Conservation (phyloP, 2,113 vertebrate species). For the Cyanoliseus patagonus region DNA sequence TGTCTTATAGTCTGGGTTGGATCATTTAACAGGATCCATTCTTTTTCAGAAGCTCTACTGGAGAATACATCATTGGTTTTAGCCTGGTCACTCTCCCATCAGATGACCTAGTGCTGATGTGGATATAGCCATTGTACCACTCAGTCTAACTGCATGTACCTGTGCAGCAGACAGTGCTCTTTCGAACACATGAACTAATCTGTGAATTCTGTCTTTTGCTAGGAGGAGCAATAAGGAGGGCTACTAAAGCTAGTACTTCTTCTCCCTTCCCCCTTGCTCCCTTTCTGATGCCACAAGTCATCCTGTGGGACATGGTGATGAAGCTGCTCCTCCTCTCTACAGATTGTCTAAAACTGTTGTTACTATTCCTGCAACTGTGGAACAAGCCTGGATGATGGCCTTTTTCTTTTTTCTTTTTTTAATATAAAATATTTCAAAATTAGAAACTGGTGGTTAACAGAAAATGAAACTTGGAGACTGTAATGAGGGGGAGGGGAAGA, state of each 20-base stretch:
- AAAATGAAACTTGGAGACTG: neutral
- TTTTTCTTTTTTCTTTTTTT: neutral
- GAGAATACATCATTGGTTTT: neutral
- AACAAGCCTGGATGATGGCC: neutral
- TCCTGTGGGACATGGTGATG: neutral
- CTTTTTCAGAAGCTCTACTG: neutral
- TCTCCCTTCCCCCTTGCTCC: neutral
- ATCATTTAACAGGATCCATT: neutral
- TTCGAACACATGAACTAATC: neutral
- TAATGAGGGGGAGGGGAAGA: neutral
- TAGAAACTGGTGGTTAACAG: neutral
- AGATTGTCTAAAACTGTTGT: neutral
- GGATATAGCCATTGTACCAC: neutral
- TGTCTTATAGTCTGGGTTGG: accelerated
- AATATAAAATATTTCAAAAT: neutral
- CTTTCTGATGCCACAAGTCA: accelerated
- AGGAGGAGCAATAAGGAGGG: neutral
- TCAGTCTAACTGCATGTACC: too few species aligned
- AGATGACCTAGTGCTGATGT: neutral
- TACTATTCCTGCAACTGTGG: neutral
- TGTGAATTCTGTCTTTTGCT: neutral
- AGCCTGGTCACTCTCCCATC: neutral
- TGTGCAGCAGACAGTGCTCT: neutral
- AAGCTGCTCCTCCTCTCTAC: neutral
- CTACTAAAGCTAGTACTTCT: neutral